Evolutionary conservation across 2,888 invertebrate genomes (phyloP).

Genomic region (Schizotus pectinicornis): DNA sequence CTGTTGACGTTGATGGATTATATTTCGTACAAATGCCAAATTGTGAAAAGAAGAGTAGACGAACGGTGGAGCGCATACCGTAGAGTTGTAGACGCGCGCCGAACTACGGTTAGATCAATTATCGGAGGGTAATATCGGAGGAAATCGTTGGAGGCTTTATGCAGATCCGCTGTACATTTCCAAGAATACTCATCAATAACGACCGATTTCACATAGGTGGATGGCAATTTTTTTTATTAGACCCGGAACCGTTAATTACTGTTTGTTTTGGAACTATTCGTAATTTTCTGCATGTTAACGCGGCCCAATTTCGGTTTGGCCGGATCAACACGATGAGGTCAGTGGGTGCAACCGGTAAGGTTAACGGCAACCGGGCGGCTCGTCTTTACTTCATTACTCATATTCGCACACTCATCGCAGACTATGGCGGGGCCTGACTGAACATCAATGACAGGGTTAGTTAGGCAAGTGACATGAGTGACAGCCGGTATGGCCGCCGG

Average conservation of each 20-base stretch:
- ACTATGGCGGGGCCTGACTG: constrained; percentile 45
- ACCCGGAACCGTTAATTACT: neutral
- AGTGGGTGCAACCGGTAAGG: constrained; percentile 4
- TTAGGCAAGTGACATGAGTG: constrained; percentile 54
- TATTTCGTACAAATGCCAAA: constrained; percentile 63
- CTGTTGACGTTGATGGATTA: constrained; percentile 62
- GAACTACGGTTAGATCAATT: constrained; percentile 55
- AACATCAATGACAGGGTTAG: constrained; percentile 53
- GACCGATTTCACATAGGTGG: neutral
- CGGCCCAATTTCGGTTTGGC: neutral
- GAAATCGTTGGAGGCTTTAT: neutral
- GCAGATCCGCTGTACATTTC: no score
- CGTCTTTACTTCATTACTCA: constrained; percentile 55
- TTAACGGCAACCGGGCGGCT: constrained; percentile 37
- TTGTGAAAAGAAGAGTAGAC: constrained; percentile 61
- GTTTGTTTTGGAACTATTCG: constrained; percentile 2
- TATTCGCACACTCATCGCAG: constrained; percentile 53
- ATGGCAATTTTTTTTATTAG: neutral
- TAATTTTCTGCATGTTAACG: neutral
- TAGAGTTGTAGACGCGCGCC: constrained; percentile 53
- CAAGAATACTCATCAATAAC: no score
- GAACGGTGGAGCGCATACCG: constrained; percentile 55
- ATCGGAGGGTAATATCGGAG: constrained; percentile 39
- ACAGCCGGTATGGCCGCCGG: constrained; percentile 57
- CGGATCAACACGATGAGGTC: neutral